phyloP scores from a whole-genome alignment of 1,140 invertebrate species.

The Grapholita molesta region DNA sequence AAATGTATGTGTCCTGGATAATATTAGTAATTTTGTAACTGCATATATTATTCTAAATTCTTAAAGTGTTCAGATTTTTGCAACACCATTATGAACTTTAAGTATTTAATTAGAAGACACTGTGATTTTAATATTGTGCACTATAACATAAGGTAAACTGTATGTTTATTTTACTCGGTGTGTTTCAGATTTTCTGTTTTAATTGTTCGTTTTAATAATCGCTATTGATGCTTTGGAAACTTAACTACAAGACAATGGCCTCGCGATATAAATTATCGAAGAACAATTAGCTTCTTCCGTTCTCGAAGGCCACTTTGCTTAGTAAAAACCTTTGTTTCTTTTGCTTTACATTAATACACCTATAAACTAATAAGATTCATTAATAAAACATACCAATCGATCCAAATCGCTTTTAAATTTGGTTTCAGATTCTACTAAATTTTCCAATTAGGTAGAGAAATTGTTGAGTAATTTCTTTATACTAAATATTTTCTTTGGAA shows the following conservation, averaged over 20 bases:
- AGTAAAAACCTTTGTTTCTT: slow-evolving; percentile 19
- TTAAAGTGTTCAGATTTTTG: no score
- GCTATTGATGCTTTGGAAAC: slow-evolving; percentile 19
- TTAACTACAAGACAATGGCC: slow-evolving; percentile 20
- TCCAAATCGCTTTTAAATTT: not conserved
- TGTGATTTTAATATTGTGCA: not conserved
- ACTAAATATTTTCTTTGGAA: slow-evolving; percentile 32
- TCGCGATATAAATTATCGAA: slow-evolving; percentile 14
- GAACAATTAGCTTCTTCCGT: slow-evolving; percentile 18
- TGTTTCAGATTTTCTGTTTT: not conserved
- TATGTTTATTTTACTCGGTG: not conserved
- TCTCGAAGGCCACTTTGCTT: slow-evolving; percentile 5
- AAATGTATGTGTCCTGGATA: no score
- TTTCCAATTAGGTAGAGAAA: not conserved
- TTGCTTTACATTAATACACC: not conserved
- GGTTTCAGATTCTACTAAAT: not conserved
- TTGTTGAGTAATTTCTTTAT: not conserved
- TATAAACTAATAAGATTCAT: not conserved
- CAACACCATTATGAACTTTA: no score
- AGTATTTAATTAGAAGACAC: not conserved
- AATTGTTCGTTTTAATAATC: not conserved
- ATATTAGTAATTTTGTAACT: not conserved
- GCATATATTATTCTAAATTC: not conserved
- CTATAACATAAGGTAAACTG: not conserved
- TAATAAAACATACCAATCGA: not conserved